These are phyloP conservation scores for Euthynnus affinis DNA, from an alignment of 2,797 vertebrate species.

Conservation along the genomic window DNA sequence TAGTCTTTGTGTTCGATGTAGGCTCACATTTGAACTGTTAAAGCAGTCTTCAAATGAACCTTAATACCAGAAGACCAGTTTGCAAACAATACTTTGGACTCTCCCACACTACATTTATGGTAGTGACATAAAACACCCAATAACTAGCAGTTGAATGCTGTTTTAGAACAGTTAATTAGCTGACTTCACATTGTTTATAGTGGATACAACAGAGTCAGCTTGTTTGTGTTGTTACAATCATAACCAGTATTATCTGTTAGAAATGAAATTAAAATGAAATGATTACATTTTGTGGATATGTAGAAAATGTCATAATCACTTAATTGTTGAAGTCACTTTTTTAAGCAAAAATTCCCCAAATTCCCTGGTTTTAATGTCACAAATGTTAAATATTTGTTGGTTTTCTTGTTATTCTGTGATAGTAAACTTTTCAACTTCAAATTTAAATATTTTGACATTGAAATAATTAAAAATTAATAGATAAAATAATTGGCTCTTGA, in stretches of 20 bases:
- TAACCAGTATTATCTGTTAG: background rate
- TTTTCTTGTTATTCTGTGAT: background rate
- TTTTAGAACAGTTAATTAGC: background rate
- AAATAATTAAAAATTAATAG: too few relatives aligned
- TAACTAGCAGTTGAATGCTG: slow-evolving; percentile 4
- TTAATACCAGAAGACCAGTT: background rate
- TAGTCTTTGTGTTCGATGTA: slow-evolving; percentile 14
- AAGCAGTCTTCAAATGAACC: background rate
- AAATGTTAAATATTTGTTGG: background rate
- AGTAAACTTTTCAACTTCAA: too few relatives aligned
- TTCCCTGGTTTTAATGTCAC: background rate
- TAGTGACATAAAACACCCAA: background rate
- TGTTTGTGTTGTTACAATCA: background rate
- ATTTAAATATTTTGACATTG: too few relatives aligned
- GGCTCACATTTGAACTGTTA: background rate
- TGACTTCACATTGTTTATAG: background rate
- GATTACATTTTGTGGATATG: background rate
- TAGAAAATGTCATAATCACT: background rate
- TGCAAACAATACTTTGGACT: background rate
- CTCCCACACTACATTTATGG: background rate
- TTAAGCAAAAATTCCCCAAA: background rate
- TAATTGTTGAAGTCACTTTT: background rate
- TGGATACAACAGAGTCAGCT: background rate
- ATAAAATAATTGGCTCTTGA: background rate
- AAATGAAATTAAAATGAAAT: too few relatives aligned